Percentiles rank a stretch among this genome's conserved stretches.
phyloP scores from a whole-genome alignment of 2,113 vertebrate species.

The Ameiurus melas region DNA sequence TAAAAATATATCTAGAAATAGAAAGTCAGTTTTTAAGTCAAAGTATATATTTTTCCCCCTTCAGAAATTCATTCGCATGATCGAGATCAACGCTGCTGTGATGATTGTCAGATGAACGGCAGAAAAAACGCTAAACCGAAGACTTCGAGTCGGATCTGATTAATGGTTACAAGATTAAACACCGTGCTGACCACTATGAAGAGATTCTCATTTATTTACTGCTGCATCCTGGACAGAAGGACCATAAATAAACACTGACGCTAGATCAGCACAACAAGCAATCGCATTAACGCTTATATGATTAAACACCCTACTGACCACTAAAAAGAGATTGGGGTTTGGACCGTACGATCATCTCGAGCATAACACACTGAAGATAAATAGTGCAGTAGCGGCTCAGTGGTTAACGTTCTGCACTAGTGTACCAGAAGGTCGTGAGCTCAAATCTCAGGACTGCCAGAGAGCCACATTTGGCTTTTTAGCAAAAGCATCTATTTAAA shows the following conservation, averaged over 20 bases:
- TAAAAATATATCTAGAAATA: neutral
- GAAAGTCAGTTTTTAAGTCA: neutral
- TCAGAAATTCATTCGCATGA: neutral
- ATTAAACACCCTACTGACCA: neutral
- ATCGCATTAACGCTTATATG: neutral
- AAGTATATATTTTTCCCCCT: neutral
- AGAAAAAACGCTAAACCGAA: too few species aligned
- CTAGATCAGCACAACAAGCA: neutral
- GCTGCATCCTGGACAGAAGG: neutral
- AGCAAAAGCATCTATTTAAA: neutral
- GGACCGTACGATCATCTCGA: neutral
- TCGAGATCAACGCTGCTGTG: neutral
- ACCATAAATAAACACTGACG: neutral
- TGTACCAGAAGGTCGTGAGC: neutral
- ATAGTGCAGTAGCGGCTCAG: neutral
- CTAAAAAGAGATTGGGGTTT: neutral
- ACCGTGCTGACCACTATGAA: neutral
- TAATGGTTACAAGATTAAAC: neutral
- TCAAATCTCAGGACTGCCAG: neutral
- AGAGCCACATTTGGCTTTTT: neutral
- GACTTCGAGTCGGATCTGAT: neutral
- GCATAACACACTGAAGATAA: neutral
- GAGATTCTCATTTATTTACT: neutral
- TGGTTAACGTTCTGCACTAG: neutral
- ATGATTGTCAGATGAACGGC: neutral